Evolutionary conservation across 1,140 invertebrate genomes (phyloP).

Genomic region (Hestina assimilis): DNA sequence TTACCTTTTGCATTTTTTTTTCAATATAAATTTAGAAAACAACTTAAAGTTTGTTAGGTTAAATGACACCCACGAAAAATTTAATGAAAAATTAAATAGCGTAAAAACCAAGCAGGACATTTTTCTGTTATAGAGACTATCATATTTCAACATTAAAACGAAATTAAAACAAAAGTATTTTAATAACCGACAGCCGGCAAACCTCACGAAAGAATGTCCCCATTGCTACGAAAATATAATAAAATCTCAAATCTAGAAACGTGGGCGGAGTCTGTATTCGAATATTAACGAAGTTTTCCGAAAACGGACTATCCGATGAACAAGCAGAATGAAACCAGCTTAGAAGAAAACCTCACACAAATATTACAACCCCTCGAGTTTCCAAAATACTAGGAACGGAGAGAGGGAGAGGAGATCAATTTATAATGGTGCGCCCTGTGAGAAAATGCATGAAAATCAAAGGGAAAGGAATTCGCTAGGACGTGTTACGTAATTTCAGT

Average conservation of each 20-base stretch:
- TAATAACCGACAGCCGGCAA: too few species aligned
- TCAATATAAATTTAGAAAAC: too few species aligned
- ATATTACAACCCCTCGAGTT: conserved; percentile 1
- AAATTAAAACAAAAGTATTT: too few species aligned
- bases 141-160: too few species aligned
- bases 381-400: neutral
- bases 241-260: conserved; percentile 23
- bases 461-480: conserved; percentile 61
- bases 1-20: too few species aligned
- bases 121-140: too few species aligned
- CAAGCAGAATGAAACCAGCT: conserved; percentile 32
- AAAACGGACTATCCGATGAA: conserved; percentile 35
- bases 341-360: conserved; percentile 25
- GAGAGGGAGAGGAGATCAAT: conserved; percentile 33
- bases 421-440: conserved; percentile 29
- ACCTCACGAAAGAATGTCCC: neutral
- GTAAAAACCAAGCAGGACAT: too few species aligned
- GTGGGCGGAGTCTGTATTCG: conserved; percentile 53
- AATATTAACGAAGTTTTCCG: conserved; percentile 49
- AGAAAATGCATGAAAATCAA: conserved; percentile 58
- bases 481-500: conserved; percentile 71
- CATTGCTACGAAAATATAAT: conserved; percentile 2
- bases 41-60: too few species aligned
- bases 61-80: too few species aligned
- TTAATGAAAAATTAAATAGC: too few species aligned